Evolutionary conservation across 2,888 invertebrate species (phyloP), one percentile per base, ranked within the genome.

Genomic region (Slavum lentiscoides): DNA sequence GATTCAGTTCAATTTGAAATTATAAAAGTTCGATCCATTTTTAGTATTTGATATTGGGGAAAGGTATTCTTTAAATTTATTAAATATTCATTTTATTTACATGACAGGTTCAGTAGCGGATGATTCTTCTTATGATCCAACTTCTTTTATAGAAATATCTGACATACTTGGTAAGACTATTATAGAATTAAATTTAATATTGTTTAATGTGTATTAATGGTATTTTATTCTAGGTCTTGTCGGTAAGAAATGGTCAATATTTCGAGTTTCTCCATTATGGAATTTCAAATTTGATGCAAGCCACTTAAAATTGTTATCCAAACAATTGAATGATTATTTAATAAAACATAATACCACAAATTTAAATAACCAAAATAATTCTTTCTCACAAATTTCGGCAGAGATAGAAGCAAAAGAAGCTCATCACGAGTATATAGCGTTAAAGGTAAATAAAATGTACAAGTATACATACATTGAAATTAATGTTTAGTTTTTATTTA

Each of bases 201-300:
- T 7, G 1, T 55, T 7, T 23, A 49, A 30, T 37, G 15, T 61
- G 23, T 61, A 30, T 37, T 74, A 37, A 62, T 64, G 5, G 37
- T 70, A 17, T 73, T 76, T 82, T 82, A 39, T 83, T 82, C n/a
- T 81, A 87, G 87, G 83, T 66, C 83, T 87, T 19, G 81, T 86
- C 49, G 83, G 84, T 58, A 84, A 85, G 83, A 86, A 85, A 17
- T 87, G 87, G 87, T 85, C 84, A 55, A 82, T 86, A 43, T 86
- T 84, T 83, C 85, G 85, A 37, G 86, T 86, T 9, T 86, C 87
- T 17, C 83, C 85, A 7, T 83, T 87, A 70, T 86, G 85, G 80
- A 85, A 85, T 80, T 85, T 87, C 5, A 30, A 80, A 23, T 80
- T 80, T 23, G 55, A 43, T 55, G 23, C 15, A 13, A 58, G 19